Conservation (phyloP, 2,113 vertebrate species). For the Rhizomys pruinosus region DNA sequence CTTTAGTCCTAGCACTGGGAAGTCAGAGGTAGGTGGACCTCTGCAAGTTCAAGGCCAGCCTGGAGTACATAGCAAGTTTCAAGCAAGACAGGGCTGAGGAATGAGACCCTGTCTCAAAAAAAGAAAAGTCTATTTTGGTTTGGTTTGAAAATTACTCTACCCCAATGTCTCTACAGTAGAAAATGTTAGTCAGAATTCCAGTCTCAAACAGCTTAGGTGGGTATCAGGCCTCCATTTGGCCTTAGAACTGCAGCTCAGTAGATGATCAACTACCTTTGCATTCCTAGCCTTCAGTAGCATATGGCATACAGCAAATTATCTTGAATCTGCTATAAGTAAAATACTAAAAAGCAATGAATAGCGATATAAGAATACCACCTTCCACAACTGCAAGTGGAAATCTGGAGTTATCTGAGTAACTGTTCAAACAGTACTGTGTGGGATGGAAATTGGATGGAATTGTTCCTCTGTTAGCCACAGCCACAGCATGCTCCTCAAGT, state of each 20-base stretch:
- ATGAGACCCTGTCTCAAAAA: no score
- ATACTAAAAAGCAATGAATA: neutral
- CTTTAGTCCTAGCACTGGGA: no score
- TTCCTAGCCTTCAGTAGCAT: neutral
- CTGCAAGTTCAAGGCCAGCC: no score
- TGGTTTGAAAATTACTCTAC: neutral
- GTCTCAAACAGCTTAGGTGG: neutral
- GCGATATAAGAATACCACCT: slow-evolving; percentile 85
- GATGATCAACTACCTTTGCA: neutral
- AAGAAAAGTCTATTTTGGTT: neutral
- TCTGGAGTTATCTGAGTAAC: slow-evolving; percentile 94
- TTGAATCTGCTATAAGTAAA: slow-evolving; percentile 30
- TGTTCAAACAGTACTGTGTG: slow-evolving; percentile 95
- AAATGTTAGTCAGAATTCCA: neutral
- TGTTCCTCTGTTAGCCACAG: slow-evolving; percentile 90
- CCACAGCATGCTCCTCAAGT: slow-evolving; percentile 94
- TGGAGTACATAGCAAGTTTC: no score
- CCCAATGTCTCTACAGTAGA: slow-evolving; percentile 3
- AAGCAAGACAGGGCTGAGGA: no score
- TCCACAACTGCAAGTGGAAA: slow-evolving; percentile 94
- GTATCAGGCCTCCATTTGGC: neutral
- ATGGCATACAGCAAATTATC: neutral
- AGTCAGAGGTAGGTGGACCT: no score
- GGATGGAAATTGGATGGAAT: slow-evolving; percentile 91
- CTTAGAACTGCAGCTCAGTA: slow-evolving; percentile 48